phyloP scores from a whole-genome alignment of 2,797 vertebrate genomes.

The Gobionotothen gibberifrons region DNA sequence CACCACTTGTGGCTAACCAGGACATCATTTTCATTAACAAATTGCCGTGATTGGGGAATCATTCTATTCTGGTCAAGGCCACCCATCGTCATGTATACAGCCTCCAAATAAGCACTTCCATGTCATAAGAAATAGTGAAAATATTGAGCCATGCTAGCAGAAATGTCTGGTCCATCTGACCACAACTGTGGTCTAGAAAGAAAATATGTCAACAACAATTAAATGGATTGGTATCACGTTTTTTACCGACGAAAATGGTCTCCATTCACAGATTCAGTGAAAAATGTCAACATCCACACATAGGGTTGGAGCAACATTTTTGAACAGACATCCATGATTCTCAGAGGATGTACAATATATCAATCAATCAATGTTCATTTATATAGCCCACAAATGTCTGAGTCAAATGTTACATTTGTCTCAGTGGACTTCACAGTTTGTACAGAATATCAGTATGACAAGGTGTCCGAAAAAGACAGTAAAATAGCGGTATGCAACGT shows the following conservation, averaged over 20 bases:
- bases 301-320: background rate
- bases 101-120: constrained; percentile 5
- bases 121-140: constrained; percentile 1
- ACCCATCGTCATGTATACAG: background rate
- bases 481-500: too few relatives aligned
- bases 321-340: background rate
- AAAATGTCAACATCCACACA: too few relatives aligned
- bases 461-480: too few relatives aligned
- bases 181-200: background rate
- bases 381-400: too few relatives aligned
- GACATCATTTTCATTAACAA: constrained; percentile 24
- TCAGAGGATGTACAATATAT: background rate
- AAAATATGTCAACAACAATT: background rate
- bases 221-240: background rate
- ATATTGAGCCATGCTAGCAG: background rate
- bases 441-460: too few relatives aligned
- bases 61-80: background rate
- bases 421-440: too few relatives aligned
- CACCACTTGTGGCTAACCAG: constrained; percentile 21
- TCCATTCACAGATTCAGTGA: too few relatives aligned
- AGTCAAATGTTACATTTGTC: too few relatives aligned
- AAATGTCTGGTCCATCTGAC: background rate
- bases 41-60: constrained; percentile 5
- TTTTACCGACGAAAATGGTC: background rate
- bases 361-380: too few relatives aligned